A percentile compares a stretch with the other conserved stretches of the same genome.
Conservation (phyloP, 1,140 invertebrate genomes). For the Coboldia fuscipes region DNA sequence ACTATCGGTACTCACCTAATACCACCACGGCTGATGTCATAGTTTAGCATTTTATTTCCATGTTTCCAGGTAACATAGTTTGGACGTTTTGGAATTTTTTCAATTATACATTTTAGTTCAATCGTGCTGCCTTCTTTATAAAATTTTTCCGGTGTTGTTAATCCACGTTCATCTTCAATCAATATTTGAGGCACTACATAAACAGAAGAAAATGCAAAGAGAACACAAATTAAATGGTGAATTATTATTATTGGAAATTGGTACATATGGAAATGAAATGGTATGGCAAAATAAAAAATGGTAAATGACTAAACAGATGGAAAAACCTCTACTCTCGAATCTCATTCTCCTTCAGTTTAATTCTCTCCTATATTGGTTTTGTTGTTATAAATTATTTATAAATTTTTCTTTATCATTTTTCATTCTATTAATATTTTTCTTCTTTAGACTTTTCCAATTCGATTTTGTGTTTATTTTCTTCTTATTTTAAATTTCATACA, state of each 20-base stretch:
- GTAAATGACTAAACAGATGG: too few relatives aligned
- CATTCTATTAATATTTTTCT: background rate
- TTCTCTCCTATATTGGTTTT: background rate
- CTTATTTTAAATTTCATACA: background rate
- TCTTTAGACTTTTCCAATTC: background rate
- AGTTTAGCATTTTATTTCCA: slow-evolving; percentile 53
- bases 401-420: too few relatives aligned
- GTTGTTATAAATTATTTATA: too few relatives aligned
- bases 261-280: too few relatives aligned
- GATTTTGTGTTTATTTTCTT: background rate
- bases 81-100: slow-evolving; percentile 53
- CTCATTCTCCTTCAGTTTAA: too few relatives aligned
- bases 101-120: slow-evolving; percentile 63
- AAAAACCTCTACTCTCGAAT: too few relatives aligned
- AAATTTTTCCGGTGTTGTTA: slow-evolving; percentile 58
- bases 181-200: slow-evolving; percentile 62
- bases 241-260: too few relatives aligned
- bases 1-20: slow-evolving; percentile 38
- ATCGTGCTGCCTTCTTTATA: slow-evolving; percentile 74
- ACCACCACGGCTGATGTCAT: slow-evolving; percentile 61
- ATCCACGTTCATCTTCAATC: slow-evolving; percentile 59
- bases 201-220: slow-evolving; percentile 6
- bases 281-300: too few relatives aligned
- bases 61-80: slow-evolving; percentile 64
- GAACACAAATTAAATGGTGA: too few relatives aligned